Conservation (phyloP, 2,888 invertebrate genomes). For the Cephus pygmeus region DNA sequence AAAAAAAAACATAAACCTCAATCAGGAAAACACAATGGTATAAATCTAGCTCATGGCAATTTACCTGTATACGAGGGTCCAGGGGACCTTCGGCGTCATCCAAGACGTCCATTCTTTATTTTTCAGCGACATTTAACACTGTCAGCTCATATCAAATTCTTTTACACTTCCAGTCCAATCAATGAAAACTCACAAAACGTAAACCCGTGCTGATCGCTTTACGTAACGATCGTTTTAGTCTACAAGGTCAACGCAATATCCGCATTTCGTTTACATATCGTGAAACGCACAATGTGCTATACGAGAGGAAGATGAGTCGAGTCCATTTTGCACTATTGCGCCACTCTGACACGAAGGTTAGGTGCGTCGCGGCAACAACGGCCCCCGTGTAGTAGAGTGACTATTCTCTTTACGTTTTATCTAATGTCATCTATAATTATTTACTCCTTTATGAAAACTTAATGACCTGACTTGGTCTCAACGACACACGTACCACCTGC, state of each 20-base stretch:
- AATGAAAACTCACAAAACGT: background rate
- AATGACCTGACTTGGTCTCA: background rate
- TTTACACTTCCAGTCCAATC: background rate
- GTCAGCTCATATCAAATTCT: constrained; percentile 38
- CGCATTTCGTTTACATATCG: background rate
- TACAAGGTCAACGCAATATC: background rate
- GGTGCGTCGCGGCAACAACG: background rate
- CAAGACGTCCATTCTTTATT: constrained; percentile 58
- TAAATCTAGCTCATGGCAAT: background rate
- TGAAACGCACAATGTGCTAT: constrained; percentile 5
- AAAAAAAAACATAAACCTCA: background rate
- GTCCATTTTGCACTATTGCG: constrained; percentile 40
- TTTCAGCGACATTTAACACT: constrained; percentile 52
- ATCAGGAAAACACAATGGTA: background rate
- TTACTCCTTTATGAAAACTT: background rate
- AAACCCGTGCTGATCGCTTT: background rate
- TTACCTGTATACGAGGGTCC: constrained; percentile 69
- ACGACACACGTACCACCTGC: background rate
- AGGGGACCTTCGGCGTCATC: constrained; percentile 65
- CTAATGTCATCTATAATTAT: background rate
- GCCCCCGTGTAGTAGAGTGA: background rate
- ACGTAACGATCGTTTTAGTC: constrained; percentile 1
- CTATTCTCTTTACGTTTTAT: background rate
- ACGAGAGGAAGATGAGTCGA: constrained; percentile 36
- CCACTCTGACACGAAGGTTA: background rate